These are phyloP conservation scores for Heliconius nattereri DNA, from an alignment of 1,140 invertebrate genomes.

Conservation along the genomic window DNA sequence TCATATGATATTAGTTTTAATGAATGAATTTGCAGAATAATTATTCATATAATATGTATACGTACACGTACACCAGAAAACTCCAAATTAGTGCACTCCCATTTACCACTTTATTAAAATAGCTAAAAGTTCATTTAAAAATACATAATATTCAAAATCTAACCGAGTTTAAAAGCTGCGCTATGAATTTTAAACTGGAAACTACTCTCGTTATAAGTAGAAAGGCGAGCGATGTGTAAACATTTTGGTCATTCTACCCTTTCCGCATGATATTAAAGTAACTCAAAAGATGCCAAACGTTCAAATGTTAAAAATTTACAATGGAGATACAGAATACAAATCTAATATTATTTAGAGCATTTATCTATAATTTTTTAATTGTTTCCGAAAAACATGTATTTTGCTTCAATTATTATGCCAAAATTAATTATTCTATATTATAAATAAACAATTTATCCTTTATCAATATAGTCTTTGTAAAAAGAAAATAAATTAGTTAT, in stretches of 20 bases:
- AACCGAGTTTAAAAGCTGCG: constrained; percentile 64
- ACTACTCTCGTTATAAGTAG: constrained; percentile 53
- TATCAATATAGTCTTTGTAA: too few species aligned
- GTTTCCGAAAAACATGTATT: background rate
- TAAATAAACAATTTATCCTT: too few species aligned
- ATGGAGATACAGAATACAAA: background rate
- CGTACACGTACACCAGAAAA: background rate
- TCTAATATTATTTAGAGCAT: background rate
- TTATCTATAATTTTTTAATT: background rate
- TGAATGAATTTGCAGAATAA: background rate
- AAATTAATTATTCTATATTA: too few species aligned
- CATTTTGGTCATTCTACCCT: constrained; percentile 37
- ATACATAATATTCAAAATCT: constrained; percentile 57
- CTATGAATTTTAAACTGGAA: constrained; percentile 71
- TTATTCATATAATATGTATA: background rate
- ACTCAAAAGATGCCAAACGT: constrained; percentile 18
- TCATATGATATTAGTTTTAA: too few species aligned
- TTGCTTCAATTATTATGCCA: background rate
- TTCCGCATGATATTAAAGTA: constrained; percentile 27
- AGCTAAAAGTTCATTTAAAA: constrained; percentile 61
- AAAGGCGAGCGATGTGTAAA: constrained; percentile 59
- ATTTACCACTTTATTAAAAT: constrained; percentile 48
- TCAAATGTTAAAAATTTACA: background rate
- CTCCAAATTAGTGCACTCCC: background rate
- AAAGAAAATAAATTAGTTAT: too few species aligned